These are phyloP conservation scores for Amphibalanus amphitrite DNA, from an alignment of 1,140 invertebrate genomes.

Conservation along the genomic window DNA sequence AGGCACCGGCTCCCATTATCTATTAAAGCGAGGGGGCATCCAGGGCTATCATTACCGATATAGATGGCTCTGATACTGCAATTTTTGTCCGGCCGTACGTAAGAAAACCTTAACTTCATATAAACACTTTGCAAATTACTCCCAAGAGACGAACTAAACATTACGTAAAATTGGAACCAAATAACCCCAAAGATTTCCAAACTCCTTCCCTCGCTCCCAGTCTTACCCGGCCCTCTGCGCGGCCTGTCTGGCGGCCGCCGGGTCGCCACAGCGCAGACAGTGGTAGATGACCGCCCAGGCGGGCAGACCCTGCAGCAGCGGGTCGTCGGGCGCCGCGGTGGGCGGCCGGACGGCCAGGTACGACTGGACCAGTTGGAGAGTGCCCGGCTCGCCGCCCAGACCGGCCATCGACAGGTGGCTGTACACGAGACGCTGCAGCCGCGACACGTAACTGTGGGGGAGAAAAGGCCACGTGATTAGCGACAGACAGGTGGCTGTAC, in stretches of 20 bases:
- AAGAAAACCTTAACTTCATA: too few species aligned
- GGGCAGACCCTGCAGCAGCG: constrained; percentile 14
- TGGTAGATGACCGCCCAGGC: constrained; percentile 18
- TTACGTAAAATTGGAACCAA: too few species aligned
- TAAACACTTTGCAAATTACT: too few species aligned
- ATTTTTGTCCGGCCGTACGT: too few species aligned
- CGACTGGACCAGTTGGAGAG: constrained; percentile 15
- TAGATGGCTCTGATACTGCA: too few species aligned
- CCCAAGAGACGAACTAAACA: too few species aligned
- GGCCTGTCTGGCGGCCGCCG: constrained; percentile 13
- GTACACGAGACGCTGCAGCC: constrained; percentile 41
- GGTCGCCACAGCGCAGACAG: constrained; percentile 17
- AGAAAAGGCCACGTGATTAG: too few species aligned
- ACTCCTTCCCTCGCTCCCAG: background rate
- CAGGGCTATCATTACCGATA: too few species aligned
- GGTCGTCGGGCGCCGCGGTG: constrained; percentile 12
- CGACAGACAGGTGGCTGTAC: too few species aligned
- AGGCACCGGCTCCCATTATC: too few species aligned
- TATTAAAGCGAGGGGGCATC: too few species aligned
- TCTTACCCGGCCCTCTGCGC: constrained; percentile 15
- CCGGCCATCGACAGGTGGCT: constrained; percentile 14
- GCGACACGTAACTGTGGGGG: background rate
- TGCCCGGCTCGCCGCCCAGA: constrained; percentile 16
- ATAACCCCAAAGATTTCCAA: too few species aligned
- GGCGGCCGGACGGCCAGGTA: constrained; percentile 16